phyloP scores from a whole-genome alignment of 2,888 invertebrate species.

The Scelioninae gen. 1 region DNA sequence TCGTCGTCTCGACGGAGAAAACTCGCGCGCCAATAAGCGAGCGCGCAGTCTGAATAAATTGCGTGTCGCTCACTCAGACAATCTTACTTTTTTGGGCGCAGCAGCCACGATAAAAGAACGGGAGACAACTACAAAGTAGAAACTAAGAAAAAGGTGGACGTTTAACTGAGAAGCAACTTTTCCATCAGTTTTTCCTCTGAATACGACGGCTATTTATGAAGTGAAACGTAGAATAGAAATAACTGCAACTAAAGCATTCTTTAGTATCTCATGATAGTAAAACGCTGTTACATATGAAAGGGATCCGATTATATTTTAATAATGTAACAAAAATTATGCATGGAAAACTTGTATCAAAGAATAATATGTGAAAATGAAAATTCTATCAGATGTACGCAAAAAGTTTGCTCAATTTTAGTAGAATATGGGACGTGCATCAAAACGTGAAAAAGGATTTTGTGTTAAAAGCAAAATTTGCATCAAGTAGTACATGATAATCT shows the following conservation, averaged over 20 bases:
- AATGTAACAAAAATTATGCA: too few species aligned
- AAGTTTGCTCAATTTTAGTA: too few species aligned
- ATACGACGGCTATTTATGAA: constrained; percentile 27
- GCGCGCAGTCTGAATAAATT: constrained; percentile 77
- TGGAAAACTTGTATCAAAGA: neutral
- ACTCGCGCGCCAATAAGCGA: constrained; percentile 78
- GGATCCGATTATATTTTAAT: neutral
- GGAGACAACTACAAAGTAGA: constrained; percentile 64
- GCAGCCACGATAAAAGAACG: constrained; percentile 61
- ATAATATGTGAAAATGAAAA: too few species aligned
- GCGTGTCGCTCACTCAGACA: constrained; percentile 72
- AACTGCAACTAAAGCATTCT: constrained; percentile 33
- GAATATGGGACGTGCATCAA: too few species aligned
- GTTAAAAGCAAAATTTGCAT: too few species aligned
- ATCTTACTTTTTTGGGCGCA: constrained; percentile 67
- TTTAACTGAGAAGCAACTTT: constrained; percentile 60
- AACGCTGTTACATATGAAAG: constrained; percentile 2
- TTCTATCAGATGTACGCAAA: too few species aligned
- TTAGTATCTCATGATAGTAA: constrained; percentile 3
- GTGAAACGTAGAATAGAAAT: constrained; percentile 48
- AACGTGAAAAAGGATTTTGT: too few species aligned
- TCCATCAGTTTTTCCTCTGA: constrained; percentile 52
- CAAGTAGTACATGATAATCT: too few species aligned
- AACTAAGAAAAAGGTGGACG: constrained; percentile 61
- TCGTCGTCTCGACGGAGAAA: constrained; percentile 76